Evolutionary conservation across 1,140 invertebrate species (phyloP).

Genomic region (Calliopsis andreniformis): DNA sequence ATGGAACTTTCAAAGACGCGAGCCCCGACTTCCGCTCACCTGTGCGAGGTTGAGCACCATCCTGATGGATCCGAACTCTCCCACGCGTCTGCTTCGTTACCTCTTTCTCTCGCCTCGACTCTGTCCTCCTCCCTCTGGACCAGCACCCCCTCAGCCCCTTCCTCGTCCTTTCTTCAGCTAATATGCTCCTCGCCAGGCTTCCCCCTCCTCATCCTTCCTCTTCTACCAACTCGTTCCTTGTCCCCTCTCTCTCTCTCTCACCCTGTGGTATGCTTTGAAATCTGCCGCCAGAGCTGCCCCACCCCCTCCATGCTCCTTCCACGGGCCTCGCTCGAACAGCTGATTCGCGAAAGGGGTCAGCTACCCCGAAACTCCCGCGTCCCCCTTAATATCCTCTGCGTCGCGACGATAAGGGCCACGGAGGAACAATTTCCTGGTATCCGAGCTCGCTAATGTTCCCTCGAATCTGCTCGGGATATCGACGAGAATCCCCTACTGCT

Average conservation of each 20-base stretch:
- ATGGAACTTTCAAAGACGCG: slow-evolving; percentile 40
- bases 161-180: slow-evolving; percentile 7
- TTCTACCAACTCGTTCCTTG: neutral
- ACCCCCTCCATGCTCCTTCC: neutral
- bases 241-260: neutral
- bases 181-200: neutral
- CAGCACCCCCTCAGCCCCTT: neutral
- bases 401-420: slow-evolving; percentile 23
- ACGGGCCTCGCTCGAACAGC: slow-evolving; percentile 68
- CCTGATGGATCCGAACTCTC: slow-evolving; percentile 57
- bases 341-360: slow-evolving; percentile 75
- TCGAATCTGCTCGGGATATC: slow-evolving; percentile 3
- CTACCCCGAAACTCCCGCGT: slow-evolving; percentile 55
- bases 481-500: neutral
- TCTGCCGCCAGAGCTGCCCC: slow-evolving; percentile 64
- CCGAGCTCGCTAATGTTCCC: neutral
- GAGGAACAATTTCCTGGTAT: slow-evolving; percentile 35
- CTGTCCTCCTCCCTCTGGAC: slow-evolving; percentile 18
- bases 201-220: neutral
- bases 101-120: slow-evolving; percentile 4
- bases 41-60: slow-evolving; percentile 65
- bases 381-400: slow-evolving; percentile 24
- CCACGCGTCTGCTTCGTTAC: slow-evolving; percentile 55
- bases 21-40: slow-evolving; percentile 64
- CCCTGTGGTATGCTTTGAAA: slow-evolving; percentile 74